Evolutionary conservation across 2,797 vertebrate genomes (phyloP), one percentile per base, ranked within the genome.

Genomic region (Sebastes nivosus): DNA sequence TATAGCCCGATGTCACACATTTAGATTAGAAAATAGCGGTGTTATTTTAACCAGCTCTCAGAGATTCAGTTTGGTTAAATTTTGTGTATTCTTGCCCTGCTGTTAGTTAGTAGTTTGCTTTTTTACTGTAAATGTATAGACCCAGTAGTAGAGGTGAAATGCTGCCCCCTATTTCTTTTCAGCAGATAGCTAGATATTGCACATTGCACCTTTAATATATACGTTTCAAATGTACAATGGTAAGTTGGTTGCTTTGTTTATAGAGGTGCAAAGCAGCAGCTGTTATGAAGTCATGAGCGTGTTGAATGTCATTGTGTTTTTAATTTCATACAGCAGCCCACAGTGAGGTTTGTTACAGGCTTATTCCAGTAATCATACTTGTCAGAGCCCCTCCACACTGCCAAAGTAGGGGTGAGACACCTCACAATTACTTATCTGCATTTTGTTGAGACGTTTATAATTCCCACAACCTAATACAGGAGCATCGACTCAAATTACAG

Each of bases 401-500:
- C 87, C 89, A 93, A 95, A 91, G 94, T 93, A 90, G 90, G 92
- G 90, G 91, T 89, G 88, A 94, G 94, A 96, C 94, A 95, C 94
- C 95, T 95, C 88, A 77, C 94, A 96, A 97, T 97, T 96, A 97
- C 93, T 95, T 94, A 95, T 95, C 91, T 91, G 94, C 95, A 95
- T 96, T 96, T 95, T 95, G 93, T 94, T 92, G 93, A 96, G 94
- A 96, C 92, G 93, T 95, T 96, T 94, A 93, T 97, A 96, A 97
- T 97, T 96, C 96, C 92, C 95, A 93, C 94, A 94, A 93, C 93
- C 94, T 93, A 96, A 85, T 95, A 94, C 94, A 95, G 94, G 94
- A 96, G 96, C 96, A 95, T 95, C 93, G 96, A 96, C 96, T 97
- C 95, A 96, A 97, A 96, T 97, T 97, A 97, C 96, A 96, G 95